A percentile compares a stretch with the other conserved stretches of the same genome.
phyloP scores from a whole-genome alignment of 2,797 vertebrate genomes.

The Lophius americanus region DNA sequence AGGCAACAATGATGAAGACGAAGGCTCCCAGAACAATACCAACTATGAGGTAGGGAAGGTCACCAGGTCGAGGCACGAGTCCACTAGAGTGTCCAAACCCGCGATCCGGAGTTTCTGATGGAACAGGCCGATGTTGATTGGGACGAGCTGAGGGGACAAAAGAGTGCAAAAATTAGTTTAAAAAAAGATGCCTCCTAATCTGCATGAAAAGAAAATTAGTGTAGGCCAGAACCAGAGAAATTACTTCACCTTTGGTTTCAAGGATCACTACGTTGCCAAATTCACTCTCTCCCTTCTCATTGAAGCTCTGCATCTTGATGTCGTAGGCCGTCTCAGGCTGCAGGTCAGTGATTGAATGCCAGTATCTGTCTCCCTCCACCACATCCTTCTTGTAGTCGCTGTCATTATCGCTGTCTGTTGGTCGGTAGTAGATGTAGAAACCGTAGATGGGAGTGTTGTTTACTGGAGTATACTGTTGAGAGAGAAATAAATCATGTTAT shows the following conservation, averaged over 20 bases:
- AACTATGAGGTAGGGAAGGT: conserved; percentile 94
- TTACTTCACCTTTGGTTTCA: conserved; percentile 92
- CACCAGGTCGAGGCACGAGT: conserved; percentile 88
- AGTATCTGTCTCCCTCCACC: conserved; percentile 95
- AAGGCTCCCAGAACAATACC: conserved; percentile 91
- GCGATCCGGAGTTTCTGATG: conserved; percentile 67
- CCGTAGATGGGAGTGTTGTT: conserved; percentile 99
- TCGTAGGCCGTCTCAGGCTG: conserved; percentile 98
- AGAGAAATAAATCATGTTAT: conserved; percentile 22
- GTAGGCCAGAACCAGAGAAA: not conserved
- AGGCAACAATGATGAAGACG: conserved; percentile 93
- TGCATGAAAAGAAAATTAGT: not conserved
- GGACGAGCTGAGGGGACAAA: conserved; percentile 79
- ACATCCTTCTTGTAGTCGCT: conserved; percentile 97
- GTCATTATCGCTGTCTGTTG: conserved; percentile 98
- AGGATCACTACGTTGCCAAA: conserved; percentile 98
- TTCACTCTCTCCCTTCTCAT: conserved; percentile 95
- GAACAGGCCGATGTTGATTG: conserved; percentile 76
- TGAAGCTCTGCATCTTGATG: conserved; percentile 99
- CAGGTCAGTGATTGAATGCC: conserved; percentile 95
- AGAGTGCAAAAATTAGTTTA: not conserved
- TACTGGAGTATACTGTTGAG: conserved; percentile 88
- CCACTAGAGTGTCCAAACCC: not conserved
- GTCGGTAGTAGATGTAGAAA: conserved; percentile 98
- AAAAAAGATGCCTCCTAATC: not conserved